Base-by-base conservation (phyloP, 2,113 vertebrate species). In the Lipophrys pholis region DNA sequence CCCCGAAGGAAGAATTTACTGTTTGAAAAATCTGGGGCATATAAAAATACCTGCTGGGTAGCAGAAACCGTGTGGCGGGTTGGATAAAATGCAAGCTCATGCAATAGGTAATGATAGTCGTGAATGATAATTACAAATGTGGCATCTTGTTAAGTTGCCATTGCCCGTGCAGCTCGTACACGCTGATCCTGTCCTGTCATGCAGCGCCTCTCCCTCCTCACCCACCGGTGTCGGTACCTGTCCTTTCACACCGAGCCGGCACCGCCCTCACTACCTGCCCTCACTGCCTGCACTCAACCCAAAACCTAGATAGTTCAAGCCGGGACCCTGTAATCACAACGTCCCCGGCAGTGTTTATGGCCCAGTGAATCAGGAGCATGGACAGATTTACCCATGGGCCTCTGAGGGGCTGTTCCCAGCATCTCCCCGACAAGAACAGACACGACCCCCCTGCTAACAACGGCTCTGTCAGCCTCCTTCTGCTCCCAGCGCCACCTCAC, bases 101-200 rank as follows among this genome's bases (percentile, higher is more conserved):
- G 79, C 59, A 78, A 85, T 41, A 80, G 50, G 91, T 92, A 92
- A 93, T 92, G 85, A 93, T 84, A 90, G 89, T 71, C 70, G 69
- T 82, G 65, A 81, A 82, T 71, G 69, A 90, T 93, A 93, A 93
- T 94, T 92, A 92, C 92, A 90, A 93, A 89, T 83, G 69, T 85
- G 85, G 78, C 68, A 75, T 77, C 88, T 89, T 92, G 89, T 93
- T 90, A 92, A 90, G 78, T 77, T 90, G 85, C 90, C 92, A 86
- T 83, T 81, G 80, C 71, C 75, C 84, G 45, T 51, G 86, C 82
- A 82, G 70, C 81, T 30, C 85, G 73, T 82, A 90, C 82, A 84
- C 83, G 84, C 75, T 69, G 81, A 77, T 90, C 90, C 50, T 86
- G 87, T 92, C 73, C 76, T 9, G 53, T 89, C 90, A 87, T 76